Percentiles rank a stretch among this genome's conserved stretches.
These are phyloP conservation scores for Bathynomus jamesi DNA, from an alignment of 1,140 invertebrate genomes.

Conservation along the genomic window DNA sequence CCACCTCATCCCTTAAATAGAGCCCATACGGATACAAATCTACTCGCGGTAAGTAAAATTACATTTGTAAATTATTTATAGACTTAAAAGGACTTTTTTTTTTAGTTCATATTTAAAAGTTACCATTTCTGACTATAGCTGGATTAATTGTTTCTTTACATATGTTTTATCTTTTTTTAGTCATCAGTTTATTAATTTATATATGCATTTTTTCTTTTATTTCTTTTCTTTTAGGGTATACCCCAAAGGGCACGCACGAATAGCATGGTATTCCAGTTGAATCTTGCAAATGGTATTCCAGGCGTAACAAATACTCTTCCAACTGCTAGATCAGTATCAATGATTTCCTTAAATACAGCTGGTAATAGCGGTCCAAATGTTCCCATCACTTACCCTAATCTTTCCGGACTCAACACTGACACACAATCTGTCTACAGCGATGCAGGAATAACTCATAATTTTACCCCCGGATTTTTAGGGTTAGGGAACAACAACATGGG, in stretches of 20 bases:
- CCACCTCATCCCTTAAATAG: conserved; percentile 27
- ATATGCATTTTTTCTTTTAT: neutral
- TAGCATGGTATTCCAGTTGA: conserved; percentile 36
- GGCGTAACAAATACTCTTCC: neutral
- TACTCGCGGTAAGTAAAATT: conserved; percentile 7
- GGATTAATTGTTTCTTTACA: too few species aligned
- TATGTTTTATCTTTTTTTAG: too few species aligned
- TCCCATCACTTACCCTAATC: conserved; percentile 29
- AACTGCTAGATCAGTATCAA: conserved; percentile 24
- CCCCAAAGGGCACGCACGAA: conserved; percentile 14
- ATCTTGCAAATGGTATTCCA: conserved; percentile 10
- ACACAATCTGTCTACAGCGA: conserved; percentile 36
- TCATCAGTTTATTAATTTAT: too few species aligned
- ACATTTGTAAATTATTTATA: neutral
- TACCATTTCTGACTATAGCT: too few species aligned
- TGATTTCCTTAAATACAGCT: conserved; percentile 28
- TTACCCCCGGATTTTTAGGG: conserved; percentile 8
- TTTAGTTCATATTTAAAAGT: neutral
- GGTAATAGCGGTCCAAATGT: conserved; percentile 14
- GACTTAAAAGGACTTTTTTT: neutral
- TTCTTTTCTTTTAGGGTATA: neutral
- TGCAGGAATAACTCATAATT: conserved; percentile 1
- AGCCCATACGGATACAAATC: conserved; percentile 20
- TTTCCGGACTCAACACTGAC: conserved; percentile 16
- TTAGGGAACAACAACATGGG: conserved; percentile 13